Conservation (phyloP, 2,888 invertebrate species). For the Crepidodera aurea region DNA sequence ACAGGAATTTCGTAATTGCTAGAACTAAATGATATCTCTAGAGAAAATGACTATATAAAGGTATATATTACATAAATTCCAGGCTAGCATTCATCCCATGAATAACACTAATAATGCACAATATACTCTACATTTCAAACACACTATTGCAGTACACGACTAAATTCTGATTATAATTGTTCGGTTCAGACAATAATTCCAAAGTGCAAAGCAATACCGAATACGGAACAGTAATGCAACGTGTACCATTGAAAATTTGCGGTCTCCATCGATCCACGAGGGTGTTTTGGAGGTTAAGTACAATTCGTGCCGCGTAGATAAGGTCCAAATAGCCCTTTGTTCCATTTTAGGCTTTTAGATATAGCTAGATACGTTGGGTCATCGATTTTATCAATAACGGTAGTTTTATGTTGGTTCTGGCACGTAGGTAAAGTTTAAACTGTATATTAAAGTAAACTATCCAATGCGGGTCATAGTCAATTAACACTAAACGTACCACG, state of each 20-base stretch:
- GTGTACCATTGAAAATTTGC: conserved; percentile 29
- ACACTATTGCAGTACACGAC: not conserved
- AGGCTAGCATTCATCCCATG: not conserved
- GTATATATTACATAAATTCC: not conserved
- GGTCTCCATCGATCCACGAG: conserved; percentile 18
- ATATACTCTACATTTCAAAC: not conserved
- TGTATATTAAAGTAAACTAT: no score
- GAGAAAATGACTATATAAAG: not conserved
- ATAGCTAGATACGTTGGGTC: not conserved
- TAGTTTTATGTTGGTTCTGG: not conserved
- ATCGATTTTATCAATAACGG: not conserved
- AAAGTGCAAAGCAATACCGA: conserved; percentile 28
- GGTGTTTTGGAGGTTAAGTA: not conserved
- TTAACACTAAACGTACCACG: no score
- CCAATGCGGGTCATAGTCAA: no score
- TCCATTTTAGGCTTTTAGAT: not conserved
- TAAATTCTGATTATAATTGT: conserved; percentile 24
- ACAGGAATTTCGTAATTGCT: no score
- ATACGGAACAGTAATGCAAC: conserved; percentile 18
- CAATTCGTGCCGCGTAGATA: not conserved
- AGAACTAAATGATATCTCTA: no score
- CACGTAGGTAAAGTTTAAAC: not conserved
- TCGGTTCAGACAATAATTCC: conserved; percentile 20
- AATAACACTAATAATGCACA: not conserved
- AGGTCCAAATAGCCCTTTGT: not conserved